Evolutionary conservation across 1,140 invertebrate species (phyloP), one percentile per base, ranked within the genome.

Genomic region (Drosophila nigrodunni): DNA sequence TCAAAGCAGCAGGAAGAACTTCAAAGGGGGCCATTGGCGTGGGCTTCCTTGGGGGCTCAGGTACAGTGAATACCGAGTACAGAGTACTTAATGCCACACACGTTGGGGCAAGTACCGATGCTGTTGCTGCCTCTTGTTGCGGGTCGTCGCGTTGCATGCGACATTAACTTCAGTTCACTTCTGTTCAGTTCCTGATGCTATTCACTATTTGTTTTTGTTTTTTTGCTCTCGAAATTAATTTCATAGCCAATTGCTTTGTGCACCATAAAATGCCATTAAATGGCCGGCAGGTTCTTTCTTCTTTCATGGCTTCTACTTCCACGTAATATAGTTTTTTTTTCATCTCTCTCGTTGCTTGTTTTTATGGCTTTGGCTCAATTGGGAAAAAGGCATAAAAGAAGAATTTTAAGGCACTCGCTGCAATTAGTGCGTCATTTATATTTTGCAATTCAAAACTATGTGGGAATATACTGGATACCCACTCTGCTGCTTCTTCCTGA

Each of bases 361-460:
- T 85, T 87, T 88, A 87, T 88, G 67, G 80, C 60, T 57, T 43
- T 35, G 39, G 18, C 37, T 74, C 83, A 87, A 87, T 80, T 88
- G 80, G 72, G 47, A 76, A 76, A 73, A 50, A 50, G 30, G 66
- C 65, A 50, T 69, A 41, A 46, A 71, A 80, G 41, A 75, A 55
- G 54, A 64, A 57, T 64, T 59, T 71, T 39, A 46, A 65, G 71
- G 65, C 80, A 82, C 62, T 74, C 66, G 61, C 77, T 78, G 83
- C 83, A 88, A 88, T 88, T 88, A 88, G 83, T 83, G 85, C 80
- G 74, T 88, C 80, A 80, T 88, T 88, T 82, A 88, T 80, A 87
- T 87, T 88, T 82, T 82, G 83, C 83, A 89, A 89, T 87, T 77
- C 85, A 70, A 88, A 80, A 89, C 60, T 83, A 87, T 89, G 73